Evolutionary conservation across 2,113 vertebrate species (phyloP), one percentile per base, ranked within the genome.

Genomic region (Mus spicilegus): DNA sequence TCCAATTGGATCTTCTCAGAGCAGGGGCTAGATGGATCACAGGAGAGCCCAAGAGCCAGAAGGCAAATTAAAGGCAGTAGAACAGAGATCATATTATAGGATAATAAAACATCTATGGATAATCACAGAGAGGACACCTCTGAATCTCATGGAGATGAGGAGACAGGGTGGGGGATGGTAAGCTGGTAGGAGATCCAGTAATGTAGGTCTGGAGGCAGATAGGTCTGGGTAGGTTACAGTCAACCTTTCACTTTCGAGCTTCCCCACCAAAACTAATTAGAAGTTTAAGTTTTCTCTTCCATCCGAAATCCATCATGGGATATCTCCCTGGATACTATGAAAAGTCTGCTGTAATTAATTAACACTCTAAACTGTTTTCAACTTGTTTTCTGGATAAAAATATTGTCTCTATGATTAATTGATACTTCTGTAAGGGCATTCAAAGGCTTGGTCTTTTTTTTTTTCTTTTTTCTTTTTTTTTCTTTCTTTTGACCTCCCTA

Each of bases 371-470:
- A 78, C 73, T 92, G 42, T 95, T 96, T 90, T 92, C 58, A n/a
- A 77, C 67, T 78, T 96, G 92, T 77, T 96, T 92, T 90, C 87
- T 91, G 65, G 75, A 42, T 96, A 90, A 89, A 96, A 94, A 75
- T 73, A 24, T 61, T 94, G 85, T 96, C 88, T 95, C 49, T 3
- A 36, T 91, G 94, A 97, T 96, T 93, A 94, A 96, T 95, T 90
- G 89, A 46, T 58, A 36, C n/a, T 81, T 95, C 89, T 54, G 28
- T 42, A 49, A 92, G n/a, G 70, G 39, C 36, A 58, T 46, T 77
- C 61, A 86, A 76, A 65, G 36, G 77, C 81, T 80, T 72, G 93
- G 94, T 78, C 92, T 86, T 89, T 91, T 90, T 90, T 86, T 93
- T 75, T 93, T 86, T 87, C 46, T 24, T 93, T 86, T 90, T 46